Base-by-base conservation (phyloP, 2,888 invertebrate species). In the Embidobia sp. region DNA sequence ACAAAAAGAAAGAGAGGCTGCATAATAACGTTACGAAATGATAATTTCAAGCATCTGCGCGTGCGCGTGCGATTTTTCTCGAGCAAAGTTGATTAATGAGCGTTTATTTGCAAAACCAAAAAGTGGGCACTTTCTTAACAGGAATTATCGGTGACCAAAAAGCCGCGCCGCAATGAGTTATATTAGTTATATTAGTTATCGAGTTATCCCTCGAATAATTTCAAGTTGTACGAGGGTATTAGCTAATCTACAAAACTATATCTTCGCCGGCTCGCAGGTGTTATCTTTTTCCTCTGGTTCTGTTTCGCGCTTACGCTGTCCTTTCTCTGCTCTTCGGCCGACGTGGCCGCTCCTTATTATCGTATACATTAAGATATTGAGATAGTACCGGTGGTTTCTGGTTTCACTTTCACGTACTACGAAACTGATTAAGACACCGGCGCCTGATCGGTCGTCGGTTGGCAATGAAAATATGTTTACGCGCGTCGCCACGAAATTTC, bases 331-430 rank as follows among this genome's bases (percentile, higher is more conserved):
- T 78, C 74, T 78, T 70, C 70, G 64, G 29, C 22, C 35, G 59
- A 51, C 59, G 57, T 42, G 51, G 72, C 72, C 77, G 72, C 70
- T 70, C 77, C 77, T 72, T 72, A 67, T 77, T 77, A 72, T 77
- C 77, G 66, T 66, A 61, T 77, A 61, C 73, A 77, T 77, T 73
- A 77, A 73, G 73, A 73, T 77, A 64, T 57, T 64, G 63, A 77
- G 77, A 73, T 77, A 77, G 72, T 48, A 46, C 73, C 63, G 42
- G 55, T 51, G 22, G 37, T 77, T 77, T 77, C 77, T 77, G 77
- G 77, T 77, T 77, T 77, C 77, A 77, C 77, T 73, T 73, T 77
- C 72, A 77, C 72, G 64, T 51, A 61, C 73, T 73, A 63, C 73
- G 57, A 77, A 77, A 73, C 72, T 73, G 67, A 77, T 77, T 77